Conservation (phyloP, 2,113 vertebrate genomes). For the Propithecus coquereli region DNA sequence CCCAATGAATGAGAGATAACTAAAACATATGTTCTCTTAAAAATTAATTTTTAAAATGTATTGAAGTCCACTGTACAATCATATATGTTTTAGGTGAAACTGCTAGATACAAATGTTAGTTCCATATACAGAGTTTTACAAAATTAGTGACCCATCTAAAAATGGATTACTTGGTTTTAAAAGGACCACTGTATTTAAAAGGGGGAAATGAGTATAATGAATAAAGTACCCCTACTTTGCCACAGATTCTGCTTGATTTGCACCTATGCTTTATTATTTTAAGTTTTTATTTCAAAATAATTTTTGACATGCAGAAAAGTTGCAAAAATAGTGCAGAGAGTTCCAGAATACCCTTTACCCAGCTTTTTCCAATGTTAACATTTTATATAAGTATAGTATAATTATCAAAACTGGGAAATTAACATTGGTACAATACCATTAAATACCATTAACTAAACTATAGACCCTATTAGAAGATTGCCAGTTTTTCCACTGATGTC, state of each 20-base stretch:
- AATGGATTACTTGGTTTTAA: slow-evolving; percentile 26
- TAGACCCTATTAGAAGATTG: not conserved
- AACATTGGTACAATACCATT: not conserved
- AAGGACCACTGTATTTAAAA: not conserved
- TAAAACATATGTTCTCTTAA: not conserved
- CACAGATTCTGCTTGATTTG: slow-evolving; percentile 26
- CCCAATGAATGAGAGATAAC: not conserved
- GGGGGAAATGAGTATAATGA: not conserved
- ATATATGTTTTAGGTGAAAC: slow-evolving; percentile 3
- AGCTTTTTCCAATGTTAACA: not conserved
- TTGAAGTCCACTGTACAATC: not conserved
- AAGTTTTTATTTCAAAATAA: slow-evolving; percentile 43
- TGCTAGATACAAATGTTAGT: slow-evolving; percentile 20
- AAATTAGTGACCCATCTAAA: slow-evolving; percentile 1
- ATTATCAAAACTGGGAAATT: slow-evolving; percentile 22
- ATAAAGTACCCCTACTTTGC: not conserved
- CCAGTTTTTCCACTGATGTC: not conserved
- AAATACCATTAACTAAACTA: slow-evolving; percentile 21
- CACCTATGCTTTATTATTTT: slow-evolving; percentile 1
- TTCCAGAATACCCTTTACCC: not conserved
- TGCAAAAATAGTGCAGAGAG: not conserved
- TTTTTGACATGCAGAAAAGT: not conserved
- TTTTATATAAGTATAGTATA: not conserved
- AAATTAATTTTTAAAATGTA: slow-evolving; percentile 25
- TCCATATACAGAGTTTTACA: not conserved